Base-by-base conservation (phyloP, 2,113 vertebrate species). In the Scomber scombrus region DNA sequence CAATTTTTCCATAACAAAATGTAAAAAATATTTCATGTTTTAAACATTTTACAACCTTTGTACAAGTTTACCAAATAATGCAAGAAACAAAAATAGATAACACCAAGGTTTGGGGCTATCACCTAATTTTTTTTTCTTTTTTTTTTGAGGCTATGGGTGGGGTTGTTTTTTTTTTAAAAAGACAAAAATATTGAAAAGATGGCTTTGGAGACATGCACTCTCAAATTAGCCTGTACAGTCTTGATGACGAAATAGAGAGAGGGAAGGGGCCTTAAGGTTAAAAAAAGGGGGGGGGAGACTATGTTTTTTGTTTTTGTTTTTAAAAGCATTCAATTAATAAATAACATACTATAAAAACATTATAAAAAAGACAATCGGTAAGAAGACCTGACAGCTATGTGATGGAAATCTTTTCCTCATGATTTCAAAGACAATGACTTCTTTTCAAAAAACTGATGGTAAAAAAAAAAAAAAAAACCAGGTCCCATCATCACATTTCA, bases 311-410 rank as follows among this genome's bases (percentile, higher is more conserved):
- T 80, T 26, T 43, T 66, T 51, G 69, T 82, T 80, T 69, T 64
- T 21, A 82, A 79, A 86, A 91, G 71, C 74, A 85, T 84, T 90
- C 80, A 92, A 86, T 82, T 81, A 95, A 95, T 95, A 95, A 95
- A 95, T 95, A 95, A 87, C 80, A 90, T 82, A 87, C 80, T 92
- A 89, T 89, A 93, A 94, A 95, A 93, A 91, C 85, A 88, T 91
- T 91, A 85, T 85, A 92, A 93, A 93, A 60, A 91, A 87, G 75
- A 91, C 73, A 81, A 78, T 85, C 68, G 26, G 81, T 88, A 90
- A 86, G 78, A 89, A 89, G 86, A 90, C 80, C 81, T 49, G 75
- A 88, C 73, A 90, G 71, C 60, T 84, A 80, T 43, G 56, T 82
- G 78, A 91, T 75, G 84, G 78, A 86, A 86, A 85, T 71, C 64